Evolutionary conservation across 2,888 invertebrate genomes (phyloP), one percentile per base, ranked within the genome.

Genomic region (Camptogramma bilineatum): DNA sequence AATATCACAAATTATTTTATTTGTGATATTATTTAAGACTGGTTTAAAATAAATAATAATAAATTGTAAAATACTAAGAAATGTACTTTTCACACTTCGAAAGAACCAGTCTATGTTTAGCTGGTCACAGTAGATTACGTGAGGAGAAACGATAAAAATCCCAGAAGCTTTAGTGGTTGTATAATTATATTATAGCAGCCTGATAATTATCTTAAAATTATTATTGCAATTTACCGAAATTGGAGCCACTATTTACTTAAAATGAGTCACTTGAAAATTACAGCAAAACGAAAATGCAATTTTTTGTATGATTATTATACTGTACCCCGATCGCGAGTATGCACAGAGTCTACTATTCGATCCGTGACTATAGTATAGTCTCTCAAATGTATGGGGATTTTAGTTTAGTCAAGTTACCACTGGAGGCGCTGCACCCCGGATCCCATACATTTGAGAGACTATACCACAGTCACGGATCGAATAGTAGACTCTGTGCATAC

Each of bases 91-190:
- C 47, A 18, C 19, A 55, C 7, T 48, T 18, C 8, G 2, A 21
- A 56, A 13, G 8, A 7, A 17, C 18, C 4, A 31, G 28, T 52
- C 51, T 44, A 4, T 16, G 16, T 21, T 42, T 18, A 13, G 34
- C 52, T 42, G 59, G 39, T 56, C 42, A 9, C 9, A 47, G 16
- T 24, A n/a, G 39, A 42, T 52, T 56, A 59, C 68, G 65, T 68
- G 68, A 57, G 54, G 52, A 68, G 57, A 8, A 48, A 52, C 68
- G 21, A 68, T 68, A 68, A 68, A 64, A 68, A 44, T 59, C 19
- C 39, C 57, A n/a, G 58, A 59, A 58, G 63, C 62, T 58, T 58
- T 34, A 68, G 34, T 60, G 53, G 44, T 42, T 31, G 48, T 51
- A 65, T 54, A 65, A 65, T 65, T 68, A 58, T 63, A 66, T 48